Evolutionary conservation across 2,888 invertebrate genomes (phyloP), one percentile per base, ranked within the genome.

Genomic region (Ophraella communa): DNA sequence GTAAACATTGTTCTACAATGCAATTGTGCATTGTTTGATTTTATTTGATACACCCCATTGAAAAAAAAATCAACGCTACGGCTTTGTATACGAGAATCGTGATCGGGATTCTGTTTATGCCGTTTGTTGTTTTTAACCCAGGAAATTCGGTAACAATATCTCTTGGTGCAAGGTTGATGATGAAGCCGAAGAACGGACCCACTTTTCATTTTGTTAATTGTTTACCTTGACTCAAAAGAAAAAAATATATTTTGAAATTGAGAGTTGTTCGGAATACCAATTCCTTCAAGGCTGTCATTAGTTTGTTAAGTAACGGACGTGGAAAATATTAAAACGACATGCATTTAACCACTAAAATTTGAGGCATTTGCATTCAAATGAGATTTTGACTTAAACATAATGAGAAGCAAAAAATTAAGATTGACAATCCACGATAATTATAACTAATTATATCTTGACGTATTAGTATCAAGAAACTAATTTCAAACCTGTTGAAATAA

Each of bases 131-230:
- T 57, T 57, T 47, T 57, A 35, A 57, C 57, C 57, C 57, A 52
- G 59, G 59, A 59, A 52, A 59, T 59, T 59, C 59, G 59, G 59
- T 59, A 52, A 59, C 52, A 59, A 57, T 57, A 47, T 47, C 57
- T 33, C 33, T 47, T 33, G 27, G 51, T 42, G 60, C 60, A 60
- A 60, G 60, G 60, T 60, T 60, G 60, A 59, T 55, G 24, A 20
- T 49, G 35, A 57, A 30, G 30, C 27, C 11, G 33, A 57, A 20
- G 30, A 57, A 4, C 57, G 23, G 57, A 57, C 57, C 39, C 35
- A 57, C 57, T 57, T 57, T 57, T 57, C 47, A 47, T 57, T 57
- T 57, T 47, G 27, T 57, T 49, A n/a, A 47, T 57, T 57, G 57
- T 57, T 57, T 49, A 57, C 57, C 57, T 57, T 57, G 57, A 17